Conservation (phyloP, 2,888 invertebrate species). For the Archaeoteleia sp. region DNA sequence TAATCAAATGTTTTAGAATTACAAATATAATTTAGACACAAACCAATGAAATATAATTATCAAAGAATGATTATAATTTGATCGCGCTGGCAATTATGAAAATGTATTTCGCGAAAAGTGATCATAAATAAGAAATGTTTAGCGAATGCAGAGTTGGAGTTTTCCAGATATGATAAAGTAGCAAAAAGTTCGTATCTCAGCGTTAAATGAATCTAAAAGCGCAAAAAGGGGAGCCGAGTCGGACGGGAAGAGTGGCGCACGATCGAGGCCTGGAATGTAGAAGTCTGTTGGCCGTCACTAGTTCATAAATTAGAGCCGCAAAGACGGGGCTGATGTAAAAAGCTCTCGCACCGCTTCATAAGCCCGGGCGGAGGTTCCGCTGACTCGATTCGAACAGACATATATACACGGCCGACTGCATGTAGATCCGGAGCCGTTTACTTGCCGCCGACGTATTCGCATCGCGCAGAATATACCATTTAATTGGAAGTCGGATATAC, state of each 20-base stretch:
- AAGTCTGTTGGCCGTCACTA: slow-evolving; percentile 35
- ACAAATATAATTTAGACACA: no score
- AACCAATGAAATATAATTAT: no score
- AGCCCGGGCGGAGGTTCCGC: slow-evolving; percentile 3
- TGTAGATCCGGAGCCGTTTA: slow-evolving; percentile 1
- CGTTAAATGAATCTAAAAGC: neutral
- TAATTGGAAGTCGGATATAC: slow-evolving; percentile 55
- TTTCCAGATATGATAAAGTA: no score
- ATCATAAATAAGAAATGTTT: no score
- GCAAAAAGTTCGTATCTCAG: neutral
- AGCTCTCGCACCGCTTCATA: slow-evolving; percentile 52
- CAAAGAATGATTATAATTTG: neutral
- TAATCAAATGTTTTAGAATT: no score
- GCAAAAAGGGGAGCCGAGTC: neutral
- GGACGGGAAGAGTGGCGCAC: neutral
- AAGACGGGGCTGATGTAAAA: slow-evolving; percentile 51
- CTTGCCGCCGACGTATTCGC: slow-evolving; percentile 49
- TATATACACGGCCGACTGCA: neutral
- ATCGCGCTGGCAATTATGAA: no score
- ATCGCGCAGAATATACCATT: slow-evolving; percentile 56
- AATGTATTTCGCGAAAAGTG: no score
- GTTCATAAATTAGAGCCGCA: slow-evolving; percentile 60
- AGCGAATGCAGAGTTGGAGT: no score
- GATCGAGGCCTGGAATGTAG: slow-evolving; percentile 13
- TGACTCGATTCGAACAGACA: slow-evolving; percentile 5